Evolutionary conservation across 1,140 invertebrate species (phyloP).

Genomic region (Heliconius melpomene): DNA sequence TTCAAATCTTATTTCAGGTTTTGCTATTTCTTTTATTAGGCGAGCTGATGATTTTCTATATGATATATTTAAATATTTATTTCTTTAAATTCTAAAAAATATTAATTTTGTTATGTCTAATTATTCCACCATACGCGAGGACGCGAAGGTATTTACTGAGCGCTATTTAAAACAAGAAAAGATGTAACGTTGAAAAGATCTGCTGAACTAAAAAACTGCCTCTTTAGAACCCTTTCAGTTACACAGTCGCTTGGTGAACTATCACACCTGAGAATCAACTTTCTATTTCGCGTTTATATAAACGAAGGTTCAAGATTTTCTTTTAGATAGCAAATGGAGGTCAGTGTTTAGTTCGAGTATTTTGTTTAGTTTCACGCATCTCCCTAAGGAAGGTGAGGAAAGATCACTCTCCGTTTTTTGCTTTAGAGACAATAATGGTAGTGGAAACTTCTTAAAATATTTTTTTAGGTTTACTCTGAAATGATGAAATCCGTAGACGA

Average conservation of each 20-base stretch:
- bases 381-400: too few species aligned
- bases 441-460: too few species aligned
- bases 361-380: too few species aligned
- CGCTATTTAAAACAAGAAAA: not conserved
- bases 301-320: not conserved
- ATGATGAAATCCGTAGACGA: too few species aligned
- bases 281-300: not conserved
- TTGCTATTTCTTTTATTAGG: not conserved
- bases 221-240: constrained; percentile 1
- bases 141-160: not conserved
- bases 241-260: not conserved
- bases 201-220: not conserved
- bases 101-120: not conserved
- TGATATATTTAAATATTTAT: too few species aligned
- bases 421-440: not conserved
- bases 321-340: constrained; percentile 7
- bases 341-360: not conserved
- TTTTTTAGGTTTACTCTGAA: too few species aligned
- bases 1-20: not conserved
- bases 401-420: not conserved
- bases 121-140: not conserved
- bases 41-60: too few species aligned
- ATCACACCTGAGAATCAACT: constrained; percentile 15
- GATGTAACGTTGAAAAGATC: constrained; percentile 6
- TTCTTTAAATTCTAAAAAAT: too few species aligned